Base-by-base conservation (phyloP, 2,797 vertebrate genomes). In the Odontamblyopus rebecca region DNA sequence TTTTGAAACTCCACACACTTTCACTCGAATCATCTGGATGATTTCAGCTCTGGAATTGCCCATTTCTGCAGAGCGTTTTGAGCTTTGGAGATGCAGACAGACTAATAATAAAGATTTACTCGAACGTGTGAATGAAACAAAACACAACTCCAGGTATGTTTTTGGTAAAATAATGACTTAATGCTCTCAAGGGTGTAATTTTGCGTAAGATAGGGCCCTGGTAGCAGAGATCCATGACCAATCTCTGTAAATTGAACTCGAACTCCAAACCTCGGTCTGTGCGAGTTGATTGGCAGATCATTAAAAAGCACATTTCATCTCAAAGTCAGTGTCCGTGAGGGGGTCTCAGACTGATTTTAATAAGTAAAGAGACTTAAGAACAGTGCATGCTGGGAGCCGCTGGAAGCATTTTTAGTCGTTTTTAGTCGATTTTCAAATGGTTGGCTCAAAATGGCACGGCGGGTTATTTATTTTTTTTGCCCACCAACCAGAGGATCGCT, bases 221-320 rank as follows among this genome's bases (percentile, higher is more conserved):
- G 27, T 23, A 32, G 51, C 13, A n/a, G 26, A 26, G 44, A 66
- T 66, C 64, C 44, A 30, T 66, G 26, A 19, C 13, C 18, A 11
- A 66, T 35, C 32, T 35, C 6, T 35, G 41, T 27, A 29, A 66
- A 66, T 50, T 50, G 5, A 29, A 4, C 63, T 66, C 64, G 51
- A 66, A 44, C 19, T 26, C 18, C 30, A 9, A 65, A 26, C 29
- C 50, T 19, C 30, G 0, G 18, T 26, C 6, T 1, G 1, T 29
- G 23, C 15, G 3, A 15, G 16, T 29, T 66, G 64, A 66, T 18
- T 66, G 64, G 44, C 44, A 66, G 15, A 5, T 51, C 41, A 19
- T 66, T 50, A 66, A 50, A 66, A 27, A 66, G 26, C 16, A 30
- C 16, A 50, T 66, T 66, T 66, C 26, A 29, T 18, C 6, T n/a